phyloP scores from a whole-genome alignment of 2,113 vertebrate species.

The Ia io region DNA sequence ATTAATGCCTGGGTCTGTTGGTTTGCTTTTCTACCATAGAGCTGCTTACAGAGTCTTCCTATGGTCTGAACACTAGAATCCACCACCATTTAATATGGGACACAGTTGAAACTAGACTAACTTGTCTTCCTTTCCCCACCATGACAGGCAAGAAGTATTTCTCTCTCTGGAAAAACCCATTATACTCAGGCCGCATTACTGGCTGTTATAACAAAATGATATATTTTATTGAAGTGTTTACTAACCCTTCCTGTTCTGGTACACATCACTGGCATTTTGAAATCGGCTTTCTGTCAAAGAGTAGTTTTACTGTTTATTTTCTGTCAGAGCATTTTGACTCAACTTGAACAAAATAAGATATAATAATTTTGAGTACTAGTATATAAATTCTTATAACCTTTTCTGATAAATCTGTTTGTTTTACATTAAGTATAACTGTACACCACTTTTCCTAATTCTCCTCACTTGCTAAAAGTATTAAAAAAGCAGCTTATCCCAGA shows the following conservation, averaged over 20 bases:
- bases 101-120: background rate
- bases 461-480: background rate
- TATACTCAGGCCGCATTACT: background rate
- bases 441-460: background rate
- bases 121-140: background rate
- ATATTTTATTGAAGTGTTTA: slow-evolving; percentile 38
- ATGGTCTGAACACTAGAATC: background rate
- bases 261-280: background rate
- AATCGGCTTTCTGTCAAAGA: slow-evolving; percentile 4
- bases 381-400: background rate
- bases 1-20: background rate
- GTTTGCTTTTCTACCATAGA: background rate
- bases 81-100: background rate
- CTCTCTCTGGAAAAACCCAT: background rate
- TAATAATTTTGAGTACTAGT: background rate
- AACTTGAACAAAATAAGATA: background rate
- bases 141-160: background rate
- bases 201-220: slow-evolving; percentile 28
- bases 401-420: background rate
- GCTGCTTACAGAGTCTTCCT: background rate
- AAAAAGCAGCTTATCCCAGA: background rate
- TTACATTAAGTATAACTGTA: background rate
- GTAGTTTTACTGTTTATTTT: slow-evolving; percentile 31
- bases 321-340: background rate
- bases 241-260: slow-evolving; percentile 35